Evolutionary conservation across 2,797 vertebrate species (phyloP).

Genomic region (Gila robusta): DNA sequence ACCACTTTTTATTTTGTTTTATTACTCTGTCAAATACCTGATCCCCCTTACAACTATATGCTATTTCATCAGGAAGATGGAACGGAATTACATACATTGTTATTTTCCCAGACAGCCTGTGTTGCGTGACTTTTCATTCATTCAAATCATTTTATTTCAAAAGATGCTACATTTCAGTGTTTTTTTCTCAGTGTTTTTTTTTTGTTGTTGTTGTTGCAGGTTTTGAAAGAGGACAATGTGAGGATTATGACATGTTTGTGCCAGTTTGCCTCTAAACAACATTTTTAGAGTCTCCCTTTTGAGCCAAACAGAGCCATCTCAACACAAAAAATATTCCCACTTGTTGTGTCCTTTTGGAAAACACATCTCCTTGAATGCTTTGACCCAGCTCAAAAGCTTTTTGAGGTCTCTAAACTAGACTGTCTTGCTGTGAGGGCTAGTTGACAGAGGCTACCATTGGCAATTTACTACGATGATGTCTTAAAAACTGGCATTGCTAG

Average conservation of each 20-base stretch:
- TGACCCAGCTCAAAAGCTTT: conserved; percentile 31
- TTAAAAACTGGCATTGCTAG: conserved; percentile 4
- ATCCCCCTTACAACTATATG: not conserved
- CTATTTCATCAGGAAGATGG: conserved; percentile 23
- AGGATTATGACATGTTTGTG: not conserved
- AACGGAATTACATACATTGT: not conserved
- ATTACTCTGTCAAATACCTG: conserved; percentile 8
- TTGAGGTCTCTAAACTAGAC: conserved; percentile 10
- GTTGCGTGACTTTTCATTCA: conserved; percentile 26
- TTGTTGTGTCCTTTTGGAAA: conserved; percentile 42
- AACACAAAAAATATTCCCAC: conserved; percentile 50
- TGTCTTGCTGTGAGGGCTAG: not conserved
- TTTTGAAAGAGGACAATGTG: not conserved
- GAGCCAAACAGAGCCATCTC: conserved; percentile 12
- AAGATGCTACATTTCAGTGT: not conserved
- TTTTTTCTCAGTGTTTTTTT: not conserved
- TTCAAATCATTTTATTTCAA: conserved; percentile 16
- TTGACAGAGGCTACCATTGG: conserved; percentile 16
- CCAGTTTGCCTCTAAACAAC: not conserved
- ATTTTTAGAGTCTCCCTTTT: conserved; percentile 17
- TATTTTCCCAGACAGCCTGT: not conserved
- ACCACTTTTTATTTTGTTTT: conserved; percentile 8
- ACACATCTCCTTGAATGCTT: conserved; percentile 33
- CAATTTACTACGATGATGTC: conserved; percentile 15
- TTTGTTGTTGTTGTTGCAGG: not conserved